These are phyloP conservation scores for Phacellophora camtschatica DNA, from an alignment of 30 jellyfish, hydroid and myxozoan genomes.

Conservation along the genomic window DNA sequence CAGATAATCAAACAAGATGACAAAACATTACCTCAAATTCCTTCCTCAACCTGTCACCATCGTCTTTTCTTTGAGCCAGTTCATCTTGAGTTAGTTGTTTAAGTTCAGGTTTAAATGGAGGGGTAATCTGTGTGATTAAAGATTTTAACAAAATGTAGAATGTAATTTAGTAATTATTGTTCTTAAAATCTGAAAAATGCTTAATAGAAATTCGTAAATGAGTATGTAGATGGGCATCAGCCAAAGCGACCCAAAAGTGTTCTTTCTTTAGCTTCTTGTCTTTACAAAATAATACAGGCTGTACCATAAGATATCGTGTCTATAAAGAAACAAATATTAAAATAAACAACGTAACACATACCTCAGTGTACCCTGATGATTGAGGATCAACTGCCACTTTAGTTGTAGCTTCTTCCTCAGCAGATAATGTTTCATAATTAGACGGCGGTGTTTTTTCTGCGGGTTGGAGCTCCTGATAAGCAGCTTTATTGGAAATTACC, in stretches of 20 bases:
- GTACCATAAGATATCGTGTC: too few relatives aligned
- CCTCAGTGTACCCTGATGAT: conserved; percentile 1
- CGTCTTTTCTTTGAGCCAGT: conserved; percentile 34
- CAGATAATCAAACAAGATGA: not conserved
- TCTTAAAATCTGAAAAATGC: too few relatives aligned
- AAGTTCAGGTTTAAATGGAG: not conserved
- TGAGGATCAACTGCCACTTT: conserved; percentile 17
- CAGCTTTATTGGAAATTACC: not conserved
- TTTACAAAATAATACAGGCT: not conserved
- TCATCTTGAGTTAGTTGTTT: conserved; percentile 7
- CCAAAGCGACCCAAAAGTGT: not conserved
- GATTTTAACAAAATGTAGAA: too few relatives aligned
- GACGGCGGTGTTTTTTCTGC: not conserved
- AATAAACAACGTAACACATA: not conserved
- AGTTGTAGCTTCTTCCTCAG: conserved; percentile 5
- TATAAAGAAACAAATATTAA: too few relatives aligned
- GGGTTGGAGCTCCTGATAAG: conserved; percentile 20
- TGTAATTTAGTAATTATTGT: too few relatives aligned
- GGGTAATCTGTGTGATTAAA: not conserved
- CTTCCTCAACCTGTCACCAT: conserved; percentile 4
- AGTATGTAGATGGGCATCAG: not conserved
- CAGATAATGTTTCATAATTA: conserved; percentile 9
- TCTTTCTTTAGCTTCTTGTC: not conserved
- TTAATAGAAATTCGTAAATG: too few relatives aligned
- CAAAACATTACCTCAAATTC: conserved; percentile 49